These are phyloP conservation scores for Brienomyrus brachyistius DNA, from an alignment of 2,113 vertebrate genomes.

Conservation along the genomic window DNA sequence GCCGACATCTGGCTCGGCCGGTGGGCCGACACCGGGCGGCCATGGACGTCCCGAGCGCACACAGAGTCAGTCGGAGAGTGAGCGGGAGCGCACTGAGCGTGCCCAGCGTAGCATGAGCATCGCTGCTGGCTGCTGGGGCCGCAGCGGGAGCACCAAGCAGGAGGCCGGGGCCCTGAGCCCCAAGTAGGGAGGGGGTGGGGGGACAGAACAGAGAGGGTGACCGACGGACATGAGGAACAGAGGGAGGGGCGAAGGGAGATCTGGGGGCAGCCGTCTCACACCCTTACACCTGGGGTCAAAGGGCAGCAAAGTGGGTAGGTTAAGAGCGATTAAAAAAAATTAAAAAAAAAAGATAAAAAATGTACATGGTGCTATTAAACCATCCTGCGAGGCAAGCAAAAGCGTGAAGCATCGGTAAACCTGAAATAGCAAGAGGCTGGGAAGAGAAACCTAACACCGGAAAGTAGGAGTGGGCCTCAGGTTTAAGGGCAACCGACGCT, in stretches of 20 bases:
- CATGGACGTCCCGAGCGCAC: constrained; percentile 75
- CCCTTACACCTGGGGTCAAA: constrained; percentile 19
- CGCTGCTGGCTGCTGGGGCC: constrained; percentile 90
- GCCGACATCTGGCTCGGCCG: constrained; percentile 44
- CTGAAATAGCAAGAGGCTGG: not conserved
- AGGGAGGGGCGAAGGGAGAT: not conserved
- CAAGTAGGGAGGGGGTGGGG: constrained; percentile 41
- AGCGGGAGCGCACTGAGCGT: constrained; percentile 67
- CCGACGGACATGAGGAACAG: not conserved
- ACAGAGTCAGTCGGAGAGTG: constrained; percentile 78
- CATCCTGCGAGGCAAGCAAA: not conserved
- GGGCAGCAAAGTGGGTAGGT: constrained; percentile 24
- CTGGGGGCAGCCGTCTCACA: not conserved
- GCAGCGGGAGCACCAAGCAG: constrained; percentile 65
- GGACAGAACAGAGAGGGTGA: not conserved
- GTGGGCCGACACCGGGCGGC: not conserved
- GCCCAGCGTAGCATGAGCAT: constrained; percentile 89
- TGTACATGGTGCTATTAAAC: constrained; percentile 56
- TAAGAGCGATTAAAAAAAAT: not conserved
- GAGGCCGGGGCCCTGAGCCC: constrained; percentile 54
- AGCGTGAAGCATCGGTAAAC: not conserved
- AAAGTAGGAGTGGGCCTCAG: constrained; percentile 16
- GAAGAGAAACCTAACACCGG: not conserved
- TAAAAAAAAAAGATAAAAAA: constrained; percentile 32
- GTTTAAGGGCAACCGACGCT: constrained; percentile 11